These are phyloP conservation scores for Ginglymostoma cirratum DNA, from an alignment of 2,113 vertebrate species.

Conservation along the genomic window DNA sequence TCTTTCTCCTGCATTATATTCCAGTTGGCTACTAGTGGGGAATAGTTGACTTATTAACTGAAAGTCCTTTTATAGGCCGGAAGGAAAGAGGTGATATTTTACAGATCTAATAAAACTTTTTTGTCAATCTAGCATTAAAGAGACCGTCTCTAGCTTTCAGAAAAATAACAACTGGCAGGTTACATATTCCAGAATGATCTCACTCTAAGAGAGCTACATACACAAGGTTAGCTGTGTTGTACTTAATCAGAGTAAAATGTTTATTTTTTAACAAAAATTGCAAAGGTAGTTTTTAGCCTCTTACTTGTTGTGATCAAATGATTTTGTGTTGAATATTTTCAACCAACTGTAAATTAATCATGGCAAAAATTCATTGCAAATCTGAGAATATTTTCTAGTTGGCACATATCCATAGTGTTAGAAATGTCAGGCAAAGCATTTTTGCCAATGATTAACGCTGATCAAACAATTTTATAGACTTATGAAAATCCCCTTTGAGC, in stretches of 20 bases:
- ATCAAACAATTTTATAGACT: constrained; percentile 52
- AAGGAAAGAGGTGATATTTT: constrained; percentile 34
- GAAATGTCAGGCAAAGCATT: constrained; percentile 50
- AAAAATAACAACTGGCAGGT: background rate
- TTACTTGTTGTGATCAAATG: background rate
- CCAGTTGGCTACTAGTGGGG: background rate
- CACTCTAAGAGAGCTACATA: background rate
- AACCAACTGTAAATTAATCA: constrained; percentile 9
- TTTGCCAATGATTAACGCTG: constrained; percentile 59
- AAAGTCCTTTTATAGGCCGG: background rate
- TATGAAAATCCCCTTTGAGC: constrained; percentile 42
- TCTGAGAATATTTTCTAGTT: constrained; percentile 55
- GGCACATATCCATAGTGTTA: constrained; percentile 52
- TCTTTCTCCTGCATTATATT: background rate
- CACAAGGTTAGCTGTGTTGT: constrained; percentile 27
- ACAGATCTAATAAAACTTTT: constrained; percentile 32
- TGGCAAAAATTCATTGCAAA: constrained; percentile 5
- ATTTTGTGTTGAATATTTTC: background rate
- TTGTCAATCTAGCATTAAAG: constrained; percentile 20
- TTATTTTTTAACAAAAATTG: background rate
- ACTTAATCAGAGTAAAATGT: constrained; percentile 18
- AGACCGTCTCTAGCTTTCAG: background rate
- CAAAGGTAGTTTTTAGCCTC: background rate
- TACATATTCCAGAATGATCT: constrained; percentile 24
- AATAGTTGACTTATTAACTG: constrained; percentile 36